Evolutionary conservation across 1,140 invertebrate genomes (phyloP), one percentile per base, ranked within the genome.

Genomic region (Aphidius gifuensis): DNA sequence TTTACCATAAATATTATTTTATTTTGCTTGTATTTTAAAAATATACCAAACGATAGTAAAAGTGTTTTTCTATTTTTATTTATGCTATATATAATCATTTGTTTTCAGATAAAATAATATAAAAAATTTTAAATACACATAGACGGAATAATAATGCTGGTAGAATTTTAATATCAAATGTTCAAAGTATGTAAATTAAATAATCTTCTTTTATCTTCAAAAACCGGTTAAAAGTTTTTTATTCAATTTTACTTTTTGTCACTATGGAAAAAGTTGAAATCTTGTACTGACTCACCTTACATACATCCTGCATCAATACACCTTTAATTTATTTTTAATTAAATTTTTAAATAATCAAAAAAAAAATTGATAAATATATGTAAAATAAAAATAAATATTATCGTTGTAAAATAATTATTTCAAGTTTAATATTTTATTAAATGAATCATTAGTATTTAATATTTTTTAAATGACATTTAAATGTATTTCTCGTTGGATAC

Each of bases 141-240:
- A 32, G 23, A 32, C 1, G 23, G 4, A 32, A 32, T 32, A 32
- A 32, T 32, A 32, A 32, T 32, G 23, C 23, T 32, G 23, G 23
- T 32, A 32, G 23, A 32, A 32, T 32, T 32, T 32, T 32, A 32
- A 32, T 32, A 32, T 32, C 2, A 32, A 32, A 32, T 32, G 4
- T 3, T 3, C 2, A 3, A 32, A 32, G 23, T 32, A 32, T 32
- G 23, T 32, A 32, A 32, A 32, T 32, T 32, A 32, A 32, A 32
- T 32, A 32, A 32, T 32, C 2, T 32, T 32, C 2, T 32, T 32
- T 32, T 32, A 32, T 32, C 23, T 49, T 61, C 51, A 38, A 53
- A 66, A 75, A 75, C 71, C 70, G 69, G 74, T 75, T 58, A 62
- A 44, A 56, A 23, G 55, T 63, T 62, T 59, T 69, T 67, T 16